A percentile compares a stretch with the other conserved stretches of the same genome.
Conservation (phyloP, 2,797 vertebrate genomes). For the Limnodromus scolopaceus region DNA sequence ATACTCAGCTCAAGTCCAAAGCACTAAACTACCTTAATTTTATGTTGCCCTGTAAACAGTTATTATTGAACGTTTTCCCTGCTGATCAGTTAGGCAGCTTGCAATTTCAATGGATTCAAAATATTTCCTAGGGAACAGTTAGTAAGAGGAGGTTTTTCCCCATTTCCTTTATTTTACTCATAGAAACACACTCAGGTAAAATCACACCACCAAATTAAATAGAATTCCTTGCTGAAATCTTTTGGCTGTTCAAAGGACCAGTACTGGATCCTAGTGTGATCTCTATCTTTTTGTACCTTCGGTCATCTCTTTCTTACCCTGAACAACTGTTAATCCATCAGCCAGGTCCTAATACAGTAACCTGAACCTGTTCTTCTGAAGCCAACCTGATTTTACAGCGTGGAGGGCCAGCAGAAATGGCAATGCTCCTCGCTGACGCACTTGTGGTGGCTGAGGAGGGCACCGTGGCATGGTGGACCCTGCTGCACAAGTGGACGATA, state of each 20-base stretch:
- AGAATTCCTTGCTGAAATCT: background rate
- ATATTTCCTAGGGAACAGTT: background rate
- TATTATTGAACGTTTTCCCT: background rate
- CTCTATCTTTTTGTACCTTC: background rate
- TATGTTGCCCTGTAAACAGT: background rate
- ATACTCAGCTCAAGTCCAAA: background rate
- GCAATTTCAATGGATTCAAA: background rate
- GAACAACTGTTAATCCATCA: background rate
- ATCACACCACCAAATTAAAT: background rate
- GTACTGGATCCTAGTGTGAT: background rate
- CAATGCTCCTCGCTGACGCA: background rate
- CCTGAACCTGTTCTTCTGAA: background rate
- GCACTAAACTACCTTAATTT: background rate
- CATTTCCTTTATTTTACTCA: background rate
- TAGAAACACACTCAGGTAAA: background rate
- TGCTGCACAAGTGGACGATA: rapidly evolving
- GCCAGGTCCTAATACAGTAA: background rate
- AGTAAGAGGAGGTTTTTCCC: background rate
- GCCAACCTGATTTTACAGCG: background rate
- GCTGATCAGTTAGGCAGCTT: background rate
- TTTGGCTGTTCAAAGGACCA: background rate
- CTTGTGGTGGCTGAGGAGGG: background rate
- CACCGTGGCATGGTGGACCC: rapidly evolving
- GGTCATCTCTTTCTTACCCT: background rate
- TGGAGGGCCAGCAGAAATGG: background rate